Conservation (phyloP, 2,888 invertebrate species). For the Crioceris asparagi region DNA sequence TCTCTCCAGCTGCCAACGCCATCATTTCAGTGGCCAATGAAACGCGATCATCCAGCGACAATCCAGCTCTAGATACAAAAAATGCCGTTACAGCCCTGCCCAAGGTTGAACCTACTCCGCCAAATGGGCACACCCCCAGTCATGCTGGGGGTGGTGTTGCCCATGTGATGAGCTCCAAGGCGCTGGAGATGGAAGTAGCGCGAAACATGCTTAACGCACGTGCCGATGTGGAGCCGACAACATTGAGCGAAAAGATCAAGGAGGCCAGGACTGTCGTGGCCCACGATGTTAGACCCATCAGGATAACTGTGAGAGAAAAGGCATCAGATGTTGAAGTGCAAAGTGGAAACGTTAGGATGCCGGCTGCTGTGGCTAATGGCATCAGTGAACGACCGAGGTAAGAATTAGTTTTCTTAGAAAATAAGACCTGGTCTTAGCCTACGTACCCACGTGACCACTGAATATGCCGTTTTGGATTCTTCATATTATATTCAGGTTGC, state of each 20-base stretch:
- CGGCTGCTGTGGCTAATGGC: constrained; percentile 31
- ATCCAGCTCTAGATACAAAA: constrained; percentile 21
- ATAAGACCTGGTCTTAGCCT: no score
- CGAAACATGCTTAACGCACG: constrained; percentile 26
- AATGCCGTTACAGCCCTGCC: constrained; percentile 22
- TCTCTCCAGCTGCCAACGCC: constrained; percentile 23
- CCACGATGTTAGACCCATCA: constrained; percentile 35
- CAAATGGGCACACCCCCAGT: constrained; percentile 1
- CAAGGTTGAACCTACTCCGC: constrained; percentile 13
- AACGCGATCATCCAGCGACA: constrained; percentile 8
- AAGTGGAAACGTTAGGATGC: constrained; percentile 35
- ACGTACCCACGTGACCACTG: no score
- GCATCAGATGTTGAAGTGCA: constrained; percentile 35
- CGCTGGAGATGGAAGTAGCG: constrained; percentile 26
- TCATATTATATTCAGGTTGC: no score
- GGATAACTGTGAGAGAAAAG: constrained; percentile 36
- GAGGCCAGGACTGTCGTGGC: constrained; percentile 34
- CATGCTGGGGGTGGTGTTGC: constrained; percentile 15
- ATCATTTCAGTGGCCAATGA: constrained; percentile 20
- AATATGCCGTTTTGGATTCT: no score
- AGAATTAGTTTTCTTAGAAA: no score
- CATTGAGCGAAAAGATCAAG: constrained; percentile 23
- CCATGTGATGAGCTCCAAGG: constrained; percentile 22
- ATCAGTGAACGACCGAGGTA: constrained; percentile 33
- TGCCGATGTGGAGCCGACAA: constrained; percentile 14